phyloP scores from a whole-genome alignment of 2,113 vertebrate species.

The Silurus meridionalis region DNA sequence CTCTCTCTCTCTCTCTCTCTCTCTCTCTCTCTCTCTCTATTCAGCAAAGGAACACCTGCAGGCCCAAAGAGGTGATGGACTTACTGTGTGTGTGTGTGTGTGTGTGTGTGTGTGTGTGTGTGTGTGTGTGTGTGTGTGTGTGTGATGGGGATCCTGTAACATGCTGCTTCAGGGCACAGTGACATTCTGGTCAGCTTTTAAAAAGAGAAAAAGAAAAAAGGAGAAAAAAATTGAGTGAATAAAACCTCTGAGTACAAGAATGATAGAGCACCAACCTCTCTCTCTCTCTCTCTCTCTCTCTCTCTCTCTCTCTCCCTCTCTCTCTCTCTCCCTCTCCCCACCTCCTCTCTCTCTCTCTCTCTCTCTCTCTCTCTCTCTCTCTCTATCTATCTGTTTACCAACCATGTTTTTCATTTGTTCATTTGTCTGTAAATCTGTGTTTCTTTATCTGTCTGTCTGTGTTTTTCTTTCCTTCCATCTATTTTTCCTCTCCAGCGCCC shows the following conservation, averaged over 20 bases:
- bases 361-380: background rate
- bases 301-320: background rate
- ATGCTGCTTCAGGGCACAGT: slow-evolving; percentile 32
- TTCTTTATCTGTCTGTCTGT: background rate
- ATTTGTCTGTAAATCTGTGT: background rate
- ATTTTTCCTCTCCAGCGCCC: background rate
- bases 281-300: background rate
- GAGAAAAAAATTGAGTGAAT: background rate
- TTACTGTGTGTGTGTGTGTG: slow-evolving; percentile 9
- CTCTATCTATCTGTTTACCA: background rate
- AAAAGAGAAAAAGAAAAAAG: slow-evolving; percentile 33
- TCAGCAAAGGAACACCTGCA: slow-evolving; percentile 40
- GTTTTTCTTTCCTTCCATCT: background rate
- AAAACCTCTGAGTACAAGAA: slow-evolving; percentile 1
- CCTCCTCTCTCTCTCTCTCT: background rate
- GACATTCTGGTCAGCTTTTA: slow-evolving; percentile 33
- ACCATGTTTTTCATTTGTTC: too few relatives aligned
- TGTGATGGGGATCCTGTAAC: slow-evolving; percentile 6
- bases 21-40: slow-evolving; percentile 23
- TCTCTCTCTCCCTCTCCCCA: background rate
- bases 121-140: slow-evolving; percentile 30
- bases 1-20: too few relatives aligned
- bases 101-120: slow-evolving; percentile 47
- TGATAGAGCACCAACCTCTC: background rate
- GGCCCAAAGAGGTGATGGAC: slow-evolving; percentile 32